Base-by-base conservation (phyloP, 2,113 vertebrate genomes). In the Plecturocebus donacophilus region DNA sequence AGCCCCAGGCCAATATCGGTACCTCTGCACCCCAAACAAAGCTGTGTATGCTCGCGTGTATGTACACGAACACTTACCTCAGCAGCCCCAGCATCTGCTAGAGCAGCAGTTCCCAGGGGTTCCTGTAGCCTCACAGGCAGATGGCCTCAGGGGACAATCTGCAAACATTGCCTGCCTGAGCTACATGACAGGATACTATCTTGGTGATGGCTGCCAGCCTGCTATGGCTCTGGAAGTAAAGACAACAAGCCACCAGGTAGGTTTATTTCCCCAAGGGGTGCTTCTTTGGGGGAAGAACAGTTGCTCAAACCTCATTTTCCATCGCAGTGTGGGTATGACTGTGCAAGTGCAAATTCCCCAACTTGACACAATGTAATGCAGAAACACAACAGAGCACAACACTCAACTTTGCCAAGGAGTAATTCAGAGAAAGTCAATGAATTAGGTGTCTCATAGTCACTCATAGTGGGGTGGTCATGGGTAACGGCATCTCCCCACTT, bases 61-160 rank as follows among this genome's bases (percentile, higher is more conserved):
- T 25, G 14, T 16, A 88, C 83, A 85, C 0, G 23, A 30, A 95
- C 90, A 87, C 87, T 90, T 95, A 96, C 80, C 77, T 95, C 91
- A 77, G 64, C 85, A 93, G 80, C 70, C 70, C 23, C 1, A 54
- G 92, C 90, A 96, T 94, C 94, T 97, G 95, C 94, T 96, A 49
- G 52, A 96, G 90, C 92, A 97, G 89, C 93, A 97, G 95, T 93
- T 93, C 54, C 82, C 5, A 17, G 88, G 58, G 89, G 89, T 91
- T 96, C 95, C 93, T 97, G 75, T 76, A 91, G 91, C 93, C 66
- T 97, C 96, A 70, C 54, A 94, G 93, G 91, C 96, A 97, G 95
- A 96, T 90, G 92, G 95, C 64, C 85, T 83, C 25, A 91, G 93
- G 88, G 96, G 85, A 94, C 71, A 94, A 97, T 96, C 84, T 88